Base-by-base conservation (phyloP, 2,888 invertebrate species). In the Drosophila pseudotalamancana region DNA sequence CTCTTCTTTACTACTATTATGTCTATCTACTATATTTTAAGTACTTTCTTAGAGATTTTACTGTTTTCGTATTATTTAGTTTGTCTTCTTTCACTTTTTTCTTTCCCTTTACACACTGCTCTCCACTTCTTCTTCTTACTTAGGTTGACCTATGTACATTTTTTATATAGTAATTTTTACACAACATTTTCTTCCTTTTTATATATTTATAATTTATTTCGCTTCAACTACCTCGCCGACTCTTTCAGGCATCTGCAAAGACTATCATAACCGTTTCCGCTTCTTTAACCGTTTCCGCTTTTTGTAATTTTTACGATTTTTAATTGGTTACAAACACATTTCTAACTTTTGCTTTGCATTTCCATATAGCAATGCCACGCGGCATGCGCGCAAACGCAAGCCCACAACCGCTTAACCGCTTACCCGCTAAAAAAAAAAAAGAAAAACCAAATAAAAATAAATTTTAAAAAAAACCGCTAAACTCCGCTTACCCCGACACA, bases 341-440 rank as follows among this genome's bases (percentile, higher is more conserved):
- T 79, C 35, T 76, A 79, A 81, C 56, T 59, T 56, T 72, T 69
- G 76, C 78, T 81, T 78, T 49, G 84, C 78, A 84, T 89, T 85
- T 45, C 29, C 35, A 57, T 72, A 76, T 88, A 89, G 90, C 79
- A 89, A 89, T 73, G 73, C 75, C 59, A 86, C 86, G 72, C 76
- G 82, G 59, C 82, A 76, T 70, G 84, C 76, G 55, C 71, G 70
- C 67, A 79, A 71, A 57, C 68, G 54, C 72, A 76, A 83, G 42
- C 82, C 63, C 29, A 31, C 68, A 61, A 69, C 67, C 49, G 82
- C 79, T 79, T 72, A 87, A 72, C 64, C 63, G 87, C 85, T 75
- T 68, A 65, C 37, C 73, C 59, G 67, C 70, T 65, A 59, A 73
- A 53, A 27, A 29, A 12, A 39, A 40, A 29, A 42, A 25, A 18